phyloP scores from a whole-genome alignment of 2,888 invertebrate species.

The Drosophila fulvimacula region DNA sequence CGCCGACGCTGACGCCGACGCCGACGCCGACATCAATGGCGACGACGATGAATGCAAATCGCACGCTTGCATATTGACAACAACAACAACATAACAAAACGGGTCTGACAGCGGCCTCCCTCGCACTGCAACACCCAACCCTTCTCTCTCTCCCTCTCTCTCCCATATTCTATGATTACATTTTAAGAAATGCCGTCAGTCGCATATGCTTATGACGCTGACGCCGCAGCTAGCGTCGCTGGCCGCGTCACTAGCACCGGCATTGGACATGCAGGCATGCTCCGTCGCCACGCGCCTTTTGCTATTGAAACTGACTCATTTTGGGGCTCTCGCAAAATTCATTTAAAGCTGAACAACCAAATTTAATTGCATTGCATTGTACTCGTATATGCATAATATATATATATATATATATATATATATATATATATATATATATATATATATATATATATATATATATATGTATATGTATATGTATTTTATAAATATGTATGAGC shows the following conservation, averaged over 20 bases:
- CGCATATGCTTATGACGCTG: conserved; percentile 38
- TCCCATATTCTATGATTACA: conserved; percentile 14
- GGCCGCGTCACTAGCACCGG: conserved; percentile 11
- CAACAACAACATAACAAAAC: conserved; percentile 21
- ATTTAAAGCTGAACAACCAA: conserved; percentile 42
- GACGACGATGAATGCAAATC: conserved; percentile 37
- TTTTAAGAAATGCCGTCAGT: conserved; percentile 32
- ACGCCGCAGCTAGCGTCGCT: conserved; percentile 31
- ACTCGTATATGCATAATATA: too few species aligned
- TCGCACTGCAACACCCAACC: conserved; percentile 10
- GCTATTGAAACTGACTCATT: conserved; percentile 67
- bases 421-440: too few species aligned
- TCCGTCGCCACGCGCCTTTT: conserved; percentile 58
- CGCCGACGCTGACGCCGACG: neutral
- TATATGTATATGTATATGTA: too few species aligned
- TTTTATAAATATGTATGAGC: neutral
- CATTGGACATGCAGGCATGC: conserved; percentile 50
- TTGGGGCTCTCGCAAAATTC: conserved; percentile 50
- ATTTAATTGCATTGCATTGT: conserved; percentile 38
- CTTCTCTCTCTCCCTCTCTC: neutral
- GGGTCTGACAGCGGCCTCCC: conserved; percentile 15
- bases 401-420: too few species aligned
- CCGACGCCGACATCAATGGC: neutral
- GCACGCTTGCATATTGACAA: conserved; percentile 27
- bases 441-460: too few species aligned